A percentile compares a stretch with the other conserved stretches of the same genome.
Conservation (phyloP, 2,797 vertebrate genomes). For the Myotis findleyi region DNA sequence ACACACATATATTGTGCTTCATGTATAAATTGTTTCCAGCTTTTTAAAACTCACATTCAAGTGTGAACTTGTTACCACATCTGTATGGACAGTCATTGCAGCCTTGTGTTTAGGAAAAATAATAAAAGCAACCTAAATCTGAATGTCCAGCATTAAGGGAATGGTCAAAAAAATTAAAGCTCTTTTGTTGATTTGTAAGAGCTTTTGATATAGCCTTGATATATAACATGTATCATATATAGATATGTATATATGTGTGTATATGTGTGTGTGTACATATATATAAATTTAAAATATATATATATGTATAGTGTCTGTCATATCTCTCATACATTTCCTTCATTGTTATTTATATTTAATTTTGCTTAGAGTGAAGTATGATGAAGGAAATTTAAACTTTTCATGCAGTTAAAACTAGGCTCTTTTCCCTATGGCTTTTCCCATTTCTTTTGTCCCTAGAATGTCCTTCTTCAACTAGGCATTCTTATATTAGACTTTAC, state of each 20-base stretch:
- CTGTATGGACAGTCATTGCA: neutral
- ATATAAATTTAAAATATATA: neutral
- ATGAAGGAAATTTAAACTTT: neutral
- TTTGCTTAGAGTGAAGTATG: neutral
- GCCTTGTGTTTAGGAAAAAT: neutral
- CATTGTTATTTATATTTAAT: neutral
- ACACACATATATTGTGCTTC: neutral
- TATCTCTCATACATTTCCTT: neutral
- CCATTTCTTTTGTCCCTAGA: neutral
- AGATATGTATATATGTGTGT: neutral
- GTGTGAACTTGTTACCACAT: neutral
- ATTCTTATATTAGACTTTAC: neutral
- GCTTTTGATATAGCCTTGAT: neutral
- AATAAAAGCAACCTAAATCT: neutral
- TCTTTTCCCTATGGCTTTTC: neutral
- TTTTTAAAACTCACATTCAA: neutral
- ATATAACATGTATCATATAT: neutral
- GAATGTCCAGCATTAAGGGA: neutral
- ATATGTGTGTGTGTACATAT: fast-evolving
- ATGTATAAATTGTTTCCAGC: neutral
- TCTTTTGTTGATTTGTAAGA: neutral
- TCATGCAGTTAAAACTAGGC: neutral
- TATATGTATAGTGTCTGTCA: neutral
- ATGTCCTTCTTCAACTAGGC: neutral
- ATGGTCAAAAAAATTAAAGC: neutral